Conservation (phyloP, 2,888 invertebrate species). For the Lingula anatina region DNA sequence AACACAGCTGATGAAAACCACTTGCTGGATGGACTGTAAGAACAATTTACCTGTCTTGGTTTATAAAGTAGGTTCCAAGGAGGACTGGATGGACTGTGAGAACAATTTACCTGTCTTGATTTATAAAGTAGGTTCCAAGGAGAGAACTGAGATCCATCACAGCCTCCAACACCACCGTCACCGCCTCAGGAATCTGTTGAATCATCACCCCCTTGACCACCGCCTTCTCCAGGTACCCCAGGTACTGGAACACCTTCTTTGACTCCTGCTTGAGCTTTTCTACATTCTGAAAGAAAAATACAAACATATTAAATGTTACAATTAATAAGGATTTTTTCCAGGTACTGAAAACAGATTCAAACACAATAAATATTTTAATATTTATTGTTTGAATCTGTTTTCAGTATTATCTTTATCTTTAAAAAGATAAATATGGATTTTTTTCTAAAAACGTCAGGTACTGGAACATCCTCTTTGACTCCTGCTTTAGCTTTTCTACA, state of each 20-base stretch:
- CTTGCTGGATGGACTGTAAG: neutral
- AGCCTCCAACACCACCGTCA: conserved; percentile 87
- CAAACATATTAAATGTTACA: too few relatives aligned
- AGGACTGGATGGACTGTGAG: too few relatives aligned
- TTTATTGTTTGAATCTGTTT: too few relatives aligned
- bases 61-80: conserved; percentile 35
- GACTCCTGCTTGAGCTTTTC: conserved; percentile 38
- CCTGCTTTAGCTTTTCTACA: conserved; percentile 35
- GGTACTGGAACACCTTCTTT: conserved; percentile 64
- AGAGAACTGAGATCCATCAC: conserved; percentile 60
- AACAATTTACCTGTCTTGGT: conserved; percentile 34
- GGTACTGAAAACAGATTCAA: too few relatives aligned
- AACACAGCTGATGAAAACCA: neutral
- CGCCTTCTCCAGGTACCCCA: conserved; percentile 88
- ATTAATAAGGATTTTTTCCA: too few relatives aligned
- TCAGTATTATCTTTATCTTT: too few relatives aligned
- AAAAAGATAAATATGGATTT: too few relatives aligned
- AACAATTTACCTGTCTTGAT: conserved; percentile 47
- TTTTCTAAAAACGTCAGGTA: conserved; percentile 85
- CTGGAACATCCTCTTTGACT: conserved; percentile 61
- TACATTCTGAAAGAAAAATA: conserved; percentile 43
- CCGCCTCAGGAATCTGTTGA: conserved; percentile 91
- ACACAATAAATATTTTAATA: too few relatives aligned
- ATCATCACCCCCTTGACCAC: conserved; percentile 86
- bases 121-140: conserved; percentile 35